Percentiles rank a stretch among this genome's conserved stretches.
Conservation (phyloP, 2,797 vertebrate species). For the Pitangus sulphuratus region DNA sequence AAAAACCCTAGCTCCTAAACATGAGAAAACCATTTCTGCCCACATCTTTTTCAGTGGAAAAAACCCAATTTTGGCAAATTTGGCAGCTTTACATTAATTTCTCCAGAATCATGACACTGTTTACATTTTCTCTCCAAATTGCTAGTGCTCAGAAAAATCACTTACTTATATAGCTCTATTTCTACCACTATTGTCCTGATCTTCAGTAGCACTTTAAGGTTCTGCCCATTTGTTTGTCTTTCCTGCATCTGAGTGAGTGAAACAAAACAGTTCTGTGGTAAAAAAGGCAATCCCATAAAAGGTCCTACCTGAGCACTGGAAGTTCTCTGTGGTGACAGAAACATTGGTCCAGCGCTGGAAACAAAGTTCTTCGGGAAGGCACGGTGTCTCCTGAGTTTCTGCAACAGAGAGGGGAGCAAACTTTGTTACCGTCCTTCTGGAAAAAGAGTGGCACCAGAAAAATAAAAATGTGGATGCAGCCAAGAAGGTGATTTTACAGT, state of each 20-base stretch:
- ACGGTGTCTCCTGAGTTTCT: not conserved
- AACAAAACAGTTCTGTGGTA: not conserved
- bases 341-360: not conserved
- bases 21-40: not conserved
- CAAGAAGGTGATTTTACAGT: not conserved
- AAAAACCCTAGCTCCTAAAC: not conserved
- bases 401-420: not conserved
- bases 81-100: not conserved
- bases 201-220: not conserved
- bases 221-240: not conserved
- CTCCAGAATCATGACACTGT: not conserved
- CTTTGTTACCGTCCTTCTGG: not conserved
- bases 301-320: not conserved
- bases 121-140: not conserved
- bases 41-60: not conserved
- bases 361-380: accelerated
- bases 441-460: not conserved
- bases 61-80: not conserved
- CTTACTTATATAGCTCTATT: not conserved
- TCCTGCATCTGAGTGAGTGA: not conserved
- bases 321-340: not conserved
- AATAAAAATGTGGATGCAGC: not conserved
- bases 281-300: not conserved
- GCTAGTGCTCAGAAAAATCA: not conserved
- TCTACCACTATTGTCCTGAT: not conserved